These are phyloP conservation scores for Glaucopsyche alexis DNA, from an alignment of 2,888 invertebrate genomes.

Conservation along the genomic window DNA sequence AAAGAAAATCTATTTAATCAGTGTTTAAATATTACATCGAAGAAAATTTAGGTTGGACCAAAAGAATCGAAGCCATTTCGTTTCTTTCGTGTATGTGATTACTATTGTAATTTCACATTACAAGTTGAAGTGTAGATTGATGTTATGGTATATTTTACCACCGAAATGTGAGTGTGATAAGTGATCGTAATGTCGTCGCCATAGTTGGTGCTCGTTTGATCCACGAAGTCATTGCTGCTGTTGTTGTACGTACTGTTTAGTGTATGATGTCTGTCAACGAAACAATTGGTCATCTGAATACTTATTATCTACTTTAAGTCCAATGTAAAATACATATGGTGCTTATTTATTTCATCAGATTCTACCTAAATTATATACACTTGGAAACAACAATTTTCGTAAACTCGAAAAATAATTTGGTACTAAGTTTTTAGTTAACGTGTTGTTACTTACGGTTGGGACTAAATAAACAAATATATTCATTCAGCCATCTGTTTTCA, in stretches of 20 bases:
- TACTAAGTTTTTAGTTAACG: neutral
- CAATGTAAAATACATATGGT: constrained; percentile 4
- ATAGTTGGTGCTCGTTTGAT: constrained; percentile 66
- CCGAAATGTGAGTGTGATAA: constrained; percentile 47
- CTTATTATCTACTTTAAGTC: constrained; percentile 32
- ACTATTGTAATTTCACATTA: constrained; percentile 41
- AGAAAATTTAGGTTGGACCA: constrained; percentile 70
- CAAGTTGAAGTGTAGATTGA: constrained; percentile 40
- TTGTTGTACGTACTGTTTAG: constrained; percentile 65
- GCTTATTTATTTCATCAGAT: constrained; percentile 1
- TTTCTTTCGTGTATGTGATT: constrained; percentile 58
- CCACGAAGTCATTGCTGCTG: constrained; percentile 65
- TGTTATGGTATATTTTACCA: constrained; percentile 36
- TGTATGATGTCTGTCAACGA: constrained; percentile 64
- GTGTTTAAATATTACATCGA: constrained; percentile 47
- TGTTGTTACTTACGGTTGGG: neutral
- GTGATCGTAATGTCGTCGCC: constrained; percentile 63
- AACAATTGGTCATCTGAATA: constrained; percentile 45
- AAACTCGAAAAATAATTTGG: neutral
- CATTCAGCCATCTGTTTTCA: constrained; percentile 45
- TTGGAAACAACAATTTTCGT: constrained; percentile 17
- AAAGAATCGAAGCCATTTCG: constrained; percentile 76
- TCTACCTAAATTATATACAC: neutral
- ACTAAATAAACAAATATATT: constrained; percentile 17
- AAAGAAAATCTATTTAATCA: constrained; percentile 43